A percentile compares a stretch with the other conserved stretches of the same genome.
These are phyloP conservation scores for Potamilus streckersoni DNA, from an alignment of 1,140 invertebrate genomes.

Conservation along the genomic window DNA sequence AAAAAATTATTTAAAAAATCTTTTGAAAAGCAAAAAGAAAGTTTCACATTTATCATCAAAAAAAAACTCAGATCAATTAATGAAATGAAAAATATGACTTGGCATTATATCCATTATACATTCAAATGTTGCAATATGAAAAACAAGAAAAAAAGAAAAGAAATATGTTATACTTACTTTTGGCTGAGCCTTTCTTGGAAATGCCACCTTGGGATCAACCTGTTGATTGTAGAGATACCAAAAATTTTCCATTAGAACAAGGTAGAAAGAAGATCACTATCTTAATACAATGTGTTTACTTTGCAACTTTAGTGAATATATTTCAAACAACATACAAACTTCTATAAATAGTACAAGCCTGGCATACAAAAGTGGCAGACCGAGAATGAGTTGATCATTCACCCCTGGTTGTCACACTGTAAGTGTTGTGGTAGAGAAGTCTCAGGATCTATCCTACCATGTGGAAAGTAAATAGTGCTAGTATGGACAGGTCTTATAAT, in stretches of 20 bases:
- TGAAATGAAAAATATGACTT: constrained; percentile 1
- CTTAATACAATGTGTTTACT: no score
- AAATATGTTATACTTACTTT: constrained; percentile 49
- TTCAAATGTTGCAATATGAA: constrained; percentile 14
- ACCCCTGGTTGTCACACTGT: no score
- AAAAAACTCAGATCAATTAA: not conserved
- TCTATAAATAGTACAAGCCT: no score
- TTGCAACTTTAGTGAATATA: no score
- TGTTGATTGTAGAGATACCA: constrained; percentile 74
- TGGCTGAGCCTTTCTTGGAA: constrained; percentile 83
- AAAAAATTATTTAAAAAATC: not conserved
- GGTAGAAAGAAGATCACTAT: no score
- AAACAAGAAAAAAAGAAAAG: not conserved
- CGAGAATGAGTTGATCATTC: no score
- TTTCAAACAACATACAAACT: no score
- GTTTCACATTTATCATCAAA: constrained; percentile 1
- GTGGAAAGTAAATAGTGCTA: no score
- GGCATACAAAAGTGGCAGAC: no score
- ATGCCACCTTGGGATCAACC: constrained; percentile 99
- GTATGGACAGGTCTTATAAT: no score
- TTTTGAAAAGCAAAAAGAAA: constrained; percentile 2
- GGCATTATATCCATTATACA: not conserved
- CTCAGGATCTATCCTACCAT: no score
- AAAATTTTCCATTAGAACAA: constrained; percentile 34
- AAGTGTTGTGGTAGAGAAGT: no score